Evolutionary conservation across 2,888 invertebrate species (phyloP), one percentile per base, ranked within the genome.

Genomic region (Molanna angustata): DNA sequence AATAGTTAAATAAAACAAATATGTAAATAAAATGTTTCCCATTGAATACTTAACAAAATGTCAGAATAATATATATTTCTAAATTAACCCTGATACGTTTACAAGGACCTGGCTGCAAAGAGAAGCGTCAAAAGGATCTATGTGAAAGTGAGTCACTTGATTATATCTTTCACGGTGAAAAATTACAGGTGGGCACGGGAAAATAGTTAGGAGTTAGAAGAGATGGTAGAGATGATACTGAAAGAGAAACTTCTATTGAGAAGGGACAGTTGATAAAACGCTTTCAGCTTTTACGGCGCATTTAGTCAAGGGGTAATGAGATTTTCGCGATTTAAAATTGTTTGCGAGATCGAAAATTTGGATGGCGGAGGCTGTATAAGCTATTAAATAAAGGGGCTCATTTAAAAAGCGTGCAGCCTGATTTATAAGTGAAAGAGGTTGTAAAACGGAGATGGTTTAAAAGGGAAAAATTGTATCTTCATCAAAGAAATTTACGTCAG

Each of bases 271-370:
- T 57, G 57, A 57, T 57, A 57, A 57, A 57, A 54, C 51, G 49
- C 52, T 57, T 52, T 54, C 52, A 52, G 54, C 52, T 54, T 57
- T 57, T 57, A 57, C 57, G 57, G 54, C 54, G 52, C 52, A 57
- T 57, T 57, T 54, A 57, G 54, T 57, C 57, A 54, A 54, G 46
- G 52, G 54, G 52, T 57, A 57, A 57, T 54, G 57, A 57, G 57
- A 57, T 57, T 49, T 52, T 33, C 49, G 49, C 52, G 57, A 57
- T 57, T 57, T 52, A 45, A 54, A 57, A 57, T 57, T 54, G 57
- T 57, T 57, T 57, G 54, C 49, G 40, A 54, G 57, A 57, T 57
- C 54, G 57, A 57, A 57, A 54, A 54, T 57, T 49, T 41, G 45
- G 50, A 44, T 37, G 31, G 41, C 31, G 48, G 41, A 41, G 18